Evolutionary conservation across 2,797 vertebrate genomes (phyloP), one percentile per base, ranked within the genome.

Genomic region (Hypotaenidia philippensis): DNA sequence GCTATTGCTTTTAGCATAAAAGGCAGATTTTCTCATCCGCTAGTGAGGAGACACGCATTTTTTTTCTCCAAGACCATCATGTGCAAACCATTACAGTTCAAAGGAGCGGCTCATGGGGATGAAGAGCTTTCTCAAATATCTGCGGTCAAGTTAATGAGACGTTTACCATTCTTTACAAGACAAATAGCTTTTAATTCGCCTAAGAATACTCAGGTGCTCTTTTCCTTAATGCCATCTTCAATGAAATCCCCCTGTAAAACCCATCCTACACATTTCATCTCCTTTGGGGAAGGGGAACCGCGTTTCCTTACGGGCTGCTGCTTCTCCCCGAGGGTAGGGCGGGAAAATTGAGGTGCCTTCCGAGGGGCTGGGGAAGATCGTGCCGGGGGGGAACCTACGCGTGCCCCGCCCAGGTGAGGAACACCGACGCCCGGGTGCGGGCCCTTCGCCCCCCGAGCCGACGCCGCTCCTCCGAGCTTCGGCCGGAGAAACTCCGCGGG

Each of bases 11-110:
- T 87, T 45, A 78, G 65, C 23, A 71, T 25, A 86, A 82, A 87
- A 70, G 56, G 47, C 36, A 49, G 38, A 63, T 80, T 92, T 93
- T 86, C 32, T 83, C 34, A 92, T 87, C 80, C 85, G 47, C 23
- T 19, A 85, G 77, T 50, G 94, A 80, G 13, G 17, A 71, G 57
- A 63, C 34, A 32, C 9, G 34, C n/a, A 17, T 70, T 92, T 90
- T 83, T 83, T 72, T 82, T 71, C 40, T 36, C 25, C 52, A 71
- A 76, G 50, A 86, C 26, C 65, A 45, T 94, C 94, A 95, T 90
- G 69, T 94, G 94, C 40, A 96, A 96, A 50, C 84, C 22, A 94
- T 96, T 96, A 96, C 22, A 85, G 60, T 69, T 96, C 84, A 96
- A 94, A 96, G 34, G 13, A 91, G 22, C 36, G 19, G 52, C 34